Base-by-base conservation (phyloP, 2,888 invertebrate species). In the Drosophila stalkeri region DNA sequence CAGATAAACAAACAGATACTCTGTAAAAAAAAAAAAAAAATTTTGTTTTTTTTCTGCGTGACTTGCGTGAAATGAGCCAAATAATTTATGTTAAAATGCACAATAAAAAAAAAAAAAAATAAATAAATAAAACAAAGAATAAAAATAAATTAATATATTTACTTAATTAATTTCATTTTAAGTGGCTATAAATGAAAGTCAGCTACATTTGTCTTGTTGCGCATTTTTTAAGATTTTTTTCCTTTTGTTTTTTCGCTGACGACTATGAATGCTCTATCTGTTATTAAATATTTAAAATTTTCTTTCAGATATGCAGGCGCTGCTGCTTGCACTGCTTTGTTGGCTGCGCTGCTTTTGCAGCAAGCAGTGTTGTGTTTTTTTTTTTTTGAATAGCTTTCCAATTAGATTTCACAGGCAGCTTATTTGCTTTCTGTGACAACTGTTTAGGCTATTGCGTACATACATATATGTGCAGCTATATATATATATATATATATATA, bases 301-400 rank as follows among this genome's bases (percentile, higher is more conserved):
- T 8, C 7, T 35, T 35, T 33, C 18, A 5, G 14, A 14, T 35
- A 39, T 16, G 39, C 16, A 39, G 16, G 16, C 4, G 6, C 23
- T 14, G 9, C 20, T 11, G 20, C 16, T 33, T 37, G 39, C 20
- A 60, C 72, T 59, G 59, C 69, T 64, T 64, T 72, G 64, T 2
- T 6, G 35, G 11, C 7, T 8, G 33, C 8, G 27, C 27, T 27
- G 27, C 6, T 27, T 27, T 27, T 5, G 6, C 8, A 2, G 12
- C 56, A 76, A 79, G 79, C 80, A 75, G 80, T 74, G 44, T 49
- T n/a, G n/a, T n/a, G n/a, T n/a, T n/a, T n/a, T n/a, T n/a, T n/a
- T 14, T 8, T n/a, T 11, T n/a, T 23, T 14, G 8, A 16, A 60
- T 3, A 46, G 1, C 1, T 41, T 33, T 51, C 47, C 16, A 75